Evolutionary conservation across 2,888 invertebrate genomes (phyloP).

Genomic region (Periphyllus acericola): DNA sequence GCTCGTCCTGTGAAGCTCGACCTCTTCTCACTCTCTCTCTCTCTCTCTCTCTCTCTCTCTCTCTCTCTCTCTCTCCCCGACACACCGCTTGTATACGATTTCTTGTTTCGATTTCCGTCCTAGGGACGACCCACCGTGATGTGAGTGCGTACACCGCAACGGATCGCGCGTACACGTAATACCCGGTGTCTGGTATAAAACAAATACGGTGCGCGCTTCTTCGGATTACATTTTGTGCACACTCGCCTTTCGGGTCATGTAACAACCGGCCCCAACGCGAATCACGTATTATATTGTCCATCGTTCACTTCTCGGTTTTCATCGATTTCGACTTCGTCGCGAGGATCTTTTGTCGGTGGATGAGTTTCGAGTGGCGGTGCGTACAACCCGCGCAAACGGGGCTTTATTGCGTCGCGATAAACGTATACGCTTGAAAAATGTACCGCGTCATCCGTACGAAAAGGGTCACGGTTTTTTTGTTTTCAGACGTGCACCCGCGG

Average conservation of each 20-base stretch:
- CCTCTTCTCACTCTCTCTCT: no score
- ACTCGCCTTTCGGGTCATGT: neutral
- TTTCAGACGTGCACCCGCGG: no score
- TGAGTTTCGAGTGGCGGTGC: no score
- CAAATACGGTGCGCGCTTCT: neutral
- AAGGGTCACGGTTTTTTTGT: neutral
- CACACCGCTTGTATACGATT: neutral
- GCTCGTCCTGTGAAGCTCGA: no score
- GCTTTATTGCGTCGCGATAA: neutral
- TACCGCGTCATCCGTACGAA: neutral
- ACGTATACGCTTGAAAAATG: neutral
- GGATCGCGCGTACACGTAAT: neutral
- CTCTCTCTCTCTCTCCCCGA: no score
- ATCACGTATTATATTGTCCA: no score
- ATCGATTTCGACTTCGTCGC: neutral
- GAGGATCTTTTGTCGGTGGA: neutral
- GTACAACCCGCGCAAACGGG: no score
- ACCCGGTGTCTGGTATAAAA: neutral
- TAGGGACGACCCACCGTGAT: neutral
- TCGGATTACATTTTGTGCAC: neutral
- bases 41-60: no score
- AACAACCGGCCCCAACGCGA: no score
- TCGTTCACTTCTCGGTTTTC: neutral
- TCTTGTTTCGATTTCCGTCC: constrained; percentile 11
- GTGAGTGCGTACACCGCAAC: no score